Base-by-base conservation (phyloP, 1,140 invertebrate species). In the Drosophila gunungcola region DNA sequence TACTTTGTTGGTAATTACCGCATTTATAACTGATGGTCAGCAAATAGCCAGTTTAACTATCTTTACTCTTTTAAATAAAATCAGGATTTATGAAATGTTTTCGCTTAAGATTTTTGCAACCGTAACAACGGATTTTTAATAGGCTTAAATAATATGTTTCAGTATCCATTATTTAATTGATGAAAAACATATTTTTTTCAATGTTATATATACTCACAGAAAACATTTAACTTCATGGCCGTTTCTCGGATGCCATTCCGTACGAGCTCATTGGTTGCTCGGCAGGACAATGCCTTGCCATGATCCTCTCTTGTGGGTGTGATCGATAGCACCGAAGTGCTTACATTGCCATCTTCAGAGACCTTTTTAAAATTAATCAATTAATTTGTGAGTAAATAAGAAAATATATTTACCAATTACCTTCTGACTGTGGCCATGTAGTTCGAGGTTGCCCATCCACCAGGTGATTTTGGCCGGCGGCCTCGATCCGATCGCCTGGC, bases 391-490 rank as follows among this genome's bases (percentile, higher is more conserved):
- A 10, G 12, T 5, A 29, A 7, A 11, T 11, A 13, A 29, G 1
- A 1, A 7, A 11, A 10, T 38, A 12, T 2, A 16, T 4, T 11
- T 41, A 1, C 0, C 0, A 34, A 34, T 0, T 54, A 91, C 90
- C 90, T 91, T 91, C 58, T 91, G 90, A 32, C 90, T 91, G n/a
- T 91, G 90, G 0, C 90, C 90, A n/a, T 78, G 92, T 6, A 97
- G 90, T 75, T 94, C 94, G 60, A 94, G 94, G 7, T 95, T 95
- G 25, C 96, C 95, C 90, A 97, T 94, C 95, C 95, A 97, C 97
- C 97, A 97, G 1, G 95, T 95, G 54, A 97, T 94, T 51, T 94
- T 95, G 0, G 97, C 96, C 0, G 96, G 94, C 6, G 97, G 97
- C 52, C 96, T 93, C 21, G 96, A 97, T 27, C 97, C 97, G n/a